phyloP scores from a whole-genome alignment of 1,140 invertebrate genomes.

The Drosophila dunni region DNA sequence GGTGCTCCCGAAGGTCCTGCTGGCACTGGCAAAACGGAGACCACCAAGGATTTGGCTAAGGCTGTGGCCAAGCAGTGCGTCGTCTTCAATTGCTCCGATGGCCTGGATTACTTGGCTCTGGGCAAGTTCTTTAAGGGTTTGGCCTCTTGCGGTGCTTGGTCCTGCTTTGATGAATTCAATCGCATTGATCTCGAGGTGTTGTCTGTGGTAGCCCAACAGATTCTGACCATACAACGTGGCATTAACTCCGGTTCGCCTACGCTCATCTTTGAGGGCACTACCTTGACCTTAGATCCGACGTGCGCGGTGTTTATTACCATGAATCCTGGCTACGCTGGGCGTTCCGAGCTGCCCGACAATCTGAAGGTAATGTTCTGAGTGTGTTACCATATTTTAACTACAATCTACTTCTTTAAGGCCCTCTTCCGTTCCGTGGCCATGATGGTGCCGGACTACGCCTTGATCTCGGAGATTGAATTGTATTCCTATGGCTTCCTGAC shows the following conservation, averaged over 20 bases:
- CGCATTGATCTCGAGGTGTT: slow-evolving; percentile 94
- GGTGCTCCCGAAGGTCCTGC: slow-evolving; percentile 98
- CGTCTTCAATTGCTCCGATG: slow-evolving; percentile 98
- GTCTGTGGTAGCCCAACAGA: slow-evolving; percentile 96
- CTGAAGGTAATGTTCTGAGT: slow-evolving; percentile 88
- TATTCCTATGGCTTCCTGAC: slow-evolving; percentile 97
- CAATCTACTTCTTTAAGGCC: slow-evolving; percentile 86
- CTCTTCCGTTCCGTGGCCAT: slow-evolving; percentile 98
- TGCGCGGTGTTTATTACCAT: slow-evolving; percentile 98
- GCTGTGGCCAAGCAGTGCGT: slow-evolving; percentile 98
- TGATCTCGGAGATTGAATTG: slow-evolving; percentile 97
- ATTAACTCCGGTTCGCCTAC: slow-evolving; percentile 91
- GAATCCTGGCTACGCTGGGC: slow-evolving; percentile 97
- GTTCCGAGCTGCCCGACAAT: slow-evolving; percentile 96
- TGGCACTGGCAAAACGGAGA: slow-evolving; percentile 98
- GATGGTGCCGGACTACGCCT: slow-evolving; percentile 98
- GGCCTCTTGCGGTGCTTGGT: slow-evolving; percentile 97
- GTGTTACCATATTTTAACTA: slow-evolving; percentile 1
- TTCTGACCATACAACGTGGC: slow-evolving; percentile 91
- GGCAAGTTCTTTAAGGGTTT: slow-evolving; percentile 99
- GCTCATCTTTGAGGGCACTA: slow-evolving; percentile 95
- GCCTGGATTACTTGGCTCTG: slow-evolving; percentile 95
- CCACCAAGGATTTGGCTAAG: slow-evolving; percentile 98
- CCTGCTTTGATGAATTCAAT: slow-evolving; percentile 98
- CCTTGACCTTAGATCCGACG: slow-evolving; percentile 93